Evolutionary conservation across 2,113 vertebrate species (phyloP), one percentile per base, ranked within the genome.

Genomic region (Alethe diademata): DNA sequence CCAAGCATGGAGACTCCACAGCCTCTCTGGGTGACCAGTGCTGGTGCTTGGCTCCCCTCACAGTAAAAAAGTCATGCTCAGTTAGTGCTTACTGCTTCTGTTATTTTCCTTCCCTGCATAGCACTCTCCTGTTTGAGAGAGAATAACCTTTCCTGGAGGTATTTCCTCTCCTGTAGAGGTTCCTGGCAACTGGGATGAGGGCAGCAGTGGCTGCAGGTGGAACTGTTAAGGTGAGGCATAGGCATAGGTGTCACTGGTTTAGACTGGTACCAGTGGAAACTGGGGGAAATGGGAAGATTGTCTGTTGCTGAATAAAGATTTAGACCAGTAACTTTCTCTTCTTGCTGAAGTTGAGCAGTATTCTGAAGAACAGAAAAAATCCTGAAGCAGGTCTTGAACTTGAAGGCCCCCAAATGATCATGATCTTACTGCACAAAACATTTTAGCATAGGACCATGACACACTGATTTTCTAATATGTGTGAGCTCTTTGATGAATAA

Each of bases 101-200:
- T 40, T 47, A 36, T 61, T 23, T 82, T 71, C 38, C 25, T 47
- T 72, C 43, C 35, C 11, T 42, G 23, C 11, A 0, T n/a, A 31
- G 12, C 4, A 0, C 28, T 62, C 6, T 72, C 17, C 14, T 7
- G 0, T 61, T 62, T 1, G 17, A 64, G 48, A 58, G 14, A 43
- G 24, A 54, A 9, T 5, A 53, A 35, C 9, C 50, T 84, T 65
- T 64, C 45, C 47, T 72, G 36, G 58, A 51, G 38, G 8, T 66
- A 11, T 38, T 80, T 56, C 17, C n/a, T 51, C 51, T 73, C n/a
- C 51, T 26, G 19, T 23, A 24, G 57, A 57, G 56, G 12, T 45
- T 57, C 13, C 18, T 54, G 35, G 51, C 48, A 47, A 7, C 33
- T n/a, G 38, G 50, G 26, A 40, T 26, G 18, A 58, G 43, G 14